Percentiles rank a stretch among this genome's conserved stretches.
These are phyloP conservation scores for Sipha flava DNA, from an alignment of 1,140 invertebrate species.

Conservation along the genomic window DNA sequence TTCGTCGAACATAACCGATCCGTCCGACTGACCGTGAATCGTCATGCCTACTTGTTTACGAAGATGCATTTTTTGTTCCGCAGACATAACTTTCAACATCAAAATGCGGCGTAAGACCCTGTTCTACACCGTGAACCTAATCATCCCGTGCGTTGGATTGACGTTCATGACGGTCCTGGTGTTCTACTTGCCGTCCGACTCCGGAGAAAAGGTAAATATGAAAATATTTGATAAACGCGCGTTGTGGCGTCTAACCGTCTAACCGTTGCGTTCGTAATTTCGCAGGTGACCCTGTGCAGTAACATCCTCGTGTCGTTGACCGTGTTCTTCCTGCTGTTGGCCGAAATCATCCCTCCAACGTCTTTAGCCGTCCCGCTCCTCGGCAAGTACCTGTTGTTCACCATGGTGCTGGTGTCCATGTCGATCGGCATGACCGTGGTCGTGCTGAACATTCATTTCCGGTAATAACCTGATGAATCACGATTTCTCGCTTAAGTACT, in stretches of 20 bases:
- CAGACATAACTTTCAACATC: conserved; percentile 92
- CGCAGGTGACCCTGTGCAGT: conserved; percentile 81
- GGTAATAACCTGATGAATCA: conserved; percentile 53
- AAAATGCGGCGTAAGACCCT: conserved; percentile 86
- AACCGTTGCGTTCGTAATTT: neutral
- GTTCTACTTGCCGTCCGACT: conserved; percentile 92
- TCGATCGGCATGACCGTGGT: conserved; percentile 96
- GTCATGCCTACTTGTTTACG: too few species aligned
- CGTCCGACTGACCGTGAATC: too few species aligned
- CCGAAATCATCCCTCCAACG: conserved; percentile 96
- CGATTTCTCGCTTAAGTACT: too few species aligned
- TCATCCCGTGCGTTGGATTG: conserved; percentile 81
- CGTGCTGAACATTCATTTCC: conserved; percentile 94
- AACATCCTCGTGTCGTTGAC: conserved; percentile 96
- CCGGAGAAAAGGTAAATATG: conserved; percentile 75
- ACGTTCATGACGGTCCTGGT: conserved; percentile 91
- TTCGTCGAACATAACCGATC: too few species aligned
- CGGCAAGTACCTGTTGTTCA: conserved; percentile 92
- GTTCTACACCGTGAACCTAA: conserved; percentile 86
- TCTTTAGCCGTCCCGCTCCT: conserved; percentile 94
- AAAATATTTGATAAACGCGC: too few species aligned
- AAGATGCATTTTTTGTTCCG: conserved; percentile 41
- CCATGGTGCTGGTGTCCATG: conserved; percentile 93
- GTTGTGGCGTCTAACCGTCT: too few species aligned
- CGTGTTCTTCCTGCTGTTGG: conserved; percentile 94